These are phyloP conservation scores for Drosophila recens DNA, from an alignment of 2,888 invertebrate species.

Conservation along the genomic window DNA sequence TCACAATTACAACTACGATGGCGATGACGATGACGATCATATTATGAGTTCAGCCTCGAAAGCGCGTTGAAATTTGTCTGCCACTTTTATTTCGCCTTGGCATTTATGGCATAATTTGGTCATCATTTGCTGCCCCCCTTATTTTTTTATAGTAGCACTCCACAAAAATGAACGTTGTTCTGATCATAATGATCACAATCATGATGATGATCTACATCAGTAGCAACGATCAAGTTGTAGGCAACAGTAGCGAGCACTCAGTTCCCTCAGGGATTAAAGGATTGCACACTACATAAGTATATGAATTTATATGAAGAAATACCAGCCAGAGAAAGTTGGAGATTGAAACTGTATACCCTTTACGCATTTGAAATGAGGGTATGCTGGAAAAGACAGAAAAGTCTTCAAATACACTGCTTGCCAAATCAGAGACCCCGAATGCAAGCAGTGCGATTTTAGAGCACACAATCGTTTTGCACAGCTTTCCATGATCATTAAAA, in stretches of 20 bases:
- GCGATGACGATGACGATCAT: slow-evolving; percentile 28
- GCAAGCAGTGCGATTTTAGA: too few species aligned
- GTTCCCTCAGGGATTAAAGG: slow-evolving; percentile 5
- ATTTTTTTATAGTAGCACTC: background rate
- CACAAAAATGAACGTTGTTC: slow-evolving; percentile 1
- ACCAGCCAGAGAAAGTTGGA: slow-evolving; percentile 17
- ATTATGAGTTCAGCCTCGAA: slow-evolving; percentile 50
- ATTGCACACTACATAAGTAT: background rate
- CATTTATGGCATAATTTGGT: slow-evolving; percentile 75
- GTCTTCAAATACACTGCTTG: too few species aligned
- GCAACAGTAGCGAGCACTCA: slow-evolving; percentile 18
- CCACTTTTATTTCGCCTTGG: slow-evolving; percentile 67
- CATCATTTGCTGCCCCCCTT: slow-evolving; percentile 33
- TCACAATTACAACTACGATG: slow-evolving; percentile 20
- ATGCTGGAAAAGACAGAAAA: background rate
- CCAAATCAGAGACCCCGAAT: too few species aligned
- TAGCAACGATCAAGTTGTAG: slow-evolving; percentile 18
- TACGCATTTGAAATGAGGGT: background rate
- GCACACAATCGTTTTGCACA: too few species aligned
- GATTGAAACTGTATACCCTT: background rate
- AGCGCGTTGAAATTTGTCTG: slow-evolving; percentile 54
- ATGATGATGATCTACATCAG: slow-evolving; percentile 16
- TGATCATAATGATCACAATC: slow-evolving; percentile 13
- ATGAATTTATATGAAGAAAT: slow-evolving; percentile 5
- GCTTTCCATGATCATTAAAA: too few species aligned